A percentile compares a stretch with the other conserved stretches of the same genome.
These are phyloP conservation scores for Ophion slaviceki DNA, from an alignment of 2,888 invertebrate species.

Conservation along the genomic window DNA sequence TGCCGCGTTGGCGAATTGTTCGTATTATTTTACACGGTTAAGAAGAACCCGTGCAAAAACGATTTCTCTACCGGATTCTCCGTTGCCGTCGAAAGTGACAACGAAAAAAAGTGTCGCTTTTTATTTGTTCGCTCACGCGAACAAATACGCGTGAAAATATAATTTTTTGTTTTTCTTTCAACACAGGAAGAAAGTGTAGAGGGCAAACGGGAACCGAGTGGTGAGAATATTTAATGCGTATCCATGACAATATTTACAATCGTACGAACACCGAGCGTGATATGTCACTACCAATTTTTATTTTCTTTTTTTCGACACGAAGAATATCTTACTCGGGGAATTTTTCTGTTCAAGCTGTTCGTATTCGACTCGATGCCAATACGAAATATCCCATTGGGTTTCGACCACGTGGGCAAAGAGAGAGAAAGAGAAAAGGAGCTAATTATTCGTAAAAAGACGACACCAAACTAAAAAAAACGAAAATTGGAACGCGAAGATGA, in stretches of 20 bases:
- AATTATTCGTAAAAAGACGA: not conserved
- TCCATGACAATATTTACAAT: conserved; percentile 73
- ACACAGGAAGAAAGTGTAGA: not conserved
- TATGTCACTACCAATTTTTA: conserved; percentile 10
- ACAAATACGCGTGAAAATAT: too few species aligned
- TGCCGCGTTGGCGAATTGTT: too few species aligned
- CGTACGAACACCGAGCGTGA: conserved; percentile 56
- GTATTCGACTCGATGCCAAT: not conserved
- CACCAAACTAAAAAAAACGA: not conserved
- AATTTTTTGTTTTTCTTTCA: too few species aligned
- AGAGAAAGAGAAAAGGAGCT: conserved; percentile 14
- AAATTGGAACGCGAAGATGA: not conserved
- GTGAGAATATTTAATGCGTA: conserved; percentile 53
- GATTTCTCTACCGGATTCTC: too few species aligned
- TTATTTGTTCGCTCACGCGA: not conserved
- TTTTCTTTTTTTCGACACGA: not conserved
- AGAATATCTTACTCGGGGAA: not conserved
- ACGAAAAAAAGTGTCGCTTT: not conserved
- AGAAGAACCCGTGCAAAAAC: too few species aligned
- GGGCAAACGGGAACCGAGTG: conserved; percentile 13
- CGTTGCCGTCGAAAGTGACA: too few species aligned
- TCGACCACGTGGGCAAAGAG: conserved; percentile 6
- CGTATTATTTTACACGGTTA: too few species aligned
- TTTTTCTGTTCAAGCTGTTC: not conserved
- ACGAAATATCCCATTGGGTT: not conserved